Evolutionary conservation across 1,140 invertebrate species (phyloP), one percentile per base, ranked within the genome.

Genomic region (Plectus sambesii): DNA sequence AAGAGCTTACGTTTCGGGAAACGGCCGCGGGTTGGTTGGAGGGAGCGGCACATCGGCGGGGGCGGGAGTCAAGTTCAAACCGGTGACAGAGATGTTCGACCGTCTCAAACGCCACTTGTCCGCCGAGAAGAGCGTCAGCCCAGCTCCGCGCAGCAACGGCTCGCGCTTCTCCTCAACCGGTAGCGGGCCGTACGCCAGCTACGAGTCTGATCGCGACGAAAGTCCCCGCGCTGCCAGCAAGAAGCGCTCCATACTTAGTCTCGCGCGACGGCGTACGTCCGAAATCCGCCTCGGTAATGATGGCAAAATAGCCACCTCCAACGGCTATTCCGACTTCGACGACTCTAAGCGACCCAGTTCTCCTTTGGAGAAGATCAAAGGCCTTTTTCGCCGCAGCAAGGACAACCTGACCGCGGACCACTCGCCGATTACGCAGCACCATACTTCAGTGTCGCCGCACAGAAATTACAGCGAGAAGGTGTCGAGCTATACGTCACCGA

Each of bases 361-460:
- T 8, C 62, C 62, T n/a, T 66, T 64, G 30, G 62, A 64, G 38
- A 53, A 58, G 15, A 62, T 64, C 15, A 64, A 64, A 44, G 59
- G 55, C 23, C 36, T 64, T 25, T 64, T 64, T 55, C 40, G 52
- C 20, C 38, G 46, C 17, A 43, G 27, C 12, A 57, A 48, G 39
- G 55, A 57, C 29, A 51, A 36, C 26, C 35, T 46, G 22, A 56
- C 24, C 25, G 35, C n/a, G n/a, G n/a, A n/a, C n/a, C n/a, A n/a
- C n/a, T n/a, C n/a, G n/a, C n/a, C n/a, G n/a, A n/a, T n/a, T n/a
- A n/a, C n/a, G n/a, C n/a, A n/a, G n/a, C n/a, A n/a, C n/a, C n/a
- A n/a, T n/a, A n/a, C n/a, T n/a, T n/a, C n/a, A n/a, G n/a, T n/a
- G n/a, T n/a, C n/a, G n/a, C n/a, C n/a, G n/a, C n/a, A n/a, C n/a